Conservation (phyloP, 2,888 invertebrate genomes). For the Synanthedon tipuliformis region DNA sequence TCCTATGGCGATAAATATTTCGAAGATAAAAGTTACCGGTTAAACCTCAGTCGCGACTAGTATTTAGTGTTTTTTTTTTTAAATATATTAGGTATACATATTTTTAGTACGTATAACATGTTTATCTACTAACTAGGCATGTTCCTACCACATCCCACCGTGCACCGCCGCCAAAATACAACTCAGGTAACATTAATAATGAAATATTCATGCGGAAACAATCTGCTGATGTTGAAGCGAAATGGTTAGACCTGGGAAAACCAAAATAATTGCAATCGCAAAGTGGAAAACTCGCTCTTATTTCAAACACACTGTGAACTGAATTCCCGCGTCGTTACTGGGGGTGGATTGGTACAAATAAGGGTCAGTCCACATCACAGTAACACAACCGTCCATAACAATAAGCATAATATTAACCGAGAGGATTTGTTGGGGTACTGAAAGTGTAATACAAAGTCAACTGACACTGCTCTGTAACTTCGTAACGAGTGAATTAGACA, state of each 20-base stretch:
- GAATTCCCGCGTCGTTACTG: conserved; percentile 11
- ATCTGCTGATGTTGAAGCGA: conserved; percentile 25
- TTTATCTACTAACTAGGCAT: too few relatives aligned
- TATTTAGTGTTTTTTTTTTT: too few relatives aligned
- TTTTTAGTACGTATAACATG: too few relatives aligned
- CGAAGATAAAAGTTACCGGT: too few relatives aligned
- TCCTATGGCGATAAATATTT: too few relatives aligned
- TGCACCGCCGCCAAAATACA: conserved; percentile 12
- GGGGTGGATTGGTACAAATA: conserved; percentile 18
- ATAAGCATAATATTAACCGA: conserved; percentile 44
- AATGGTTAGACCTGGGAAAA: conserved; percentile 9
- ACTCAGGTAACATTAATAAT: conserved; percentile 26
- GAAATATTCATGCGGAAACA: conserved; percentile 42
- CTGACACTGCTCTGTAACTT: too few relatives aligned
- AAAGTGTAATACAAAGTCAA: too few relatives aligned
- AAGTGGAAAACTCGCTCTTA: conserved; percentile 14
- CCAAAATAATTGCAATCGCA: too few relatives aligned
- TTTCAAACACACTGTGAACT: conserved; percentile 3
- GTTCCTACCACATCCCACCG: too few relatives aligned
- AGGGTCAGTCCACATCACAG: conserved; percentile 18
- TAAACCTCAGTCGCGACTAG: too few relatives aligned
- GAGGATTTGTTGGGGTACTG: conserved; percentile 24
- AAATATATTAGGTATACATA: too few relatives aligned
- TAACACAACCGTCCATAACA: conserved; percentile 32
- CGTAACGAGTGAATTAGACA: too few relatives aligned